These are phyloP conservation scores for Orthonyx spaldingii DNA, from an alignment of 2,113 vertebrate genomes.

Conservation along the genomic window DNA sequence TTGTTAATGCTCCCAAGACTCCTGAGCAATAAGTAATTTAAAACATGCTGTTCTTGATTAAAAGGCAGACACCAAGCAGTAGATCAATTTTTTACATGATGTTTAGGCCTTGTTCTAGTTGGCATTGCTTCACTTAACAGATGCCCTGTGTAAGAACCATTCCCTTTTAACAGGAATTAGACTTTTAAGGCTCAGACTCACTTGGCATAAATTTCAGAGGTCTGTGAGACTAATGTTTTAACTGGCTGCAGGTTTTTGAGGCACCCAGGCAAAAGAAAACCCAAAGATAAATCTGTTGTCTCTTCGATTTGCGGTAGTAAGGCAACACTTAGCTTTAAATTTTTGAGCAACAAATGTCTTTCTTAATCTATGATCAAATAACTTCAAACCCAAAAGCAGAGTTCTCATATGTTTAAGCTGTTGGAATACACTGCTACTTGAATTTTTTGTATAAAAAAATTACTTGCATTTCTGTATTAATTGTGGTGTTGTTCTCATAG, in stretches of 20 bases:
- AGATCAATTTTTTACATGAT: neutral
- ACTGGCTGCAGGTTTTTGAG: neutral
- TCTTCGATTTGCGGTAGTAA: neutral
- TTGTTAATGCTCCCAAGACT: neutral
- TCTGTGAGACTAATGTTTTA: neutral
- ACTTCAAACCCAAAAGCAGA: neutral
- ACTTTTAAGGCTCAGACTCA: neutral
- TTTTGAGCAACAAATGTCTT: neutral
- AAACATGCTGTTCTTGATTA: neutral
- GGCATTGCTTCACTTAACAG: neutral
- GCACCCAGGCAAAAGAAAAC: neutral
- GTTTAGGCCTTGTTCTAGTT: neutral
- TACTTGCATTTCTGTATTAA: neutral
- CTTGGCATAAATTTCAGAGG: neutral
- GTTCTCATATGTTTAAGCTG: neutral
- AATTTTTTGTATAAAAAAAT: neutral
- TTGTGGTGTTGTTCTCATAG: neutral
- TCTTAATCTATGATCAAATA: neutral
- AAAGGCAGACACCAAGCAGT: neutral
- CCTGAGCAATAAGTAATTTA: neutral
- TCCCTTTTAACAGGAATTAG: neutral
- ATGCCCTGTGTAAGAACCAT: neutral
- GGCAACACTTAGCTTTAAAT: neutral
- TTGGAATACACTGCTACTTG: neutral
- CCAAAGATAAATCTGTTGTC: neutral